These are phyloP conservation scores for Enteromius argenteus DNA, from an alignment of 2,797 vertebrate species.

Conservation along the genomic window DNA sequence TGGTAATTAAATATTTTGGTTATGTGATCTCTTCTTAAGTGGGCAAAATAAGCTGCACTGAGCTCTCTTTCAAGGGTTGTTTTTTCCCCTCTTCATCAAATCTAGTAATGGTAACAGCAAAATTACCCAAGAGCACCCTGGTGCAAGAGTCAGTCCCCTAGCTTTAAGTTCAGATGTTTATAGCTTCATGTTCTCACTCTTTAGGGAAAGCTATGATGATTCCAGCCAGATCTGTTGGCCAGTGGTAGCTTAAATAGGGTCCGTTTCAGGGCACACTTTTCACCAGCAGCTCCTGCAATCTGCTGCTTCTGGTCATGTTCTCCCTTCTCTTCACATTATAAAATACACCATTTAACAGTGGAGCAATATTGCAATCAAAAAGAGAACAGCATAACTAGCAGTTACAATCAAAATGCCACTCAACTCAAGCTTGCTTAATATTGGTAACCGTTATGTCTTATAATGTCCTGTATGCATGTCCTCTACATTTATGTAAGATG, in stretches of 20 bases:
- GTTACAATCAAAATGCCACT: neutral
- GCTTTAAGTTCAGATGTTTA: constrained; percentile 37
- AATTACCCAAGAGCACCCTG: constrained; percentile 36
- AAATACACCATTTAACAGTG: neutral
- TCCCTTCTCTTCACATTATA: neutral
- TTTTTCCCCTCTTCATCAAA: neutral
- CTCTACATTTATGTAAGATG: neutral
- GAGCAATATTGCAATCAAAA: neutral
- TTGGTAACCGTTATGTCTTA: too few species aligned
- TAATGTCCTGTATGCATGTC: neutral
- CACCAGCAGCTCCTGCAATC: neutral
- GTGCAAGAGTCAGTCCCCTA: constrained; percentile 11
- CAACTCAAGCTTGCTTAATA: neutral
- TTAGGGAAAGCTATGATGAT: constrained; percentile 25
- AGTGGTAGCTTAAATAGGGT: neutral
- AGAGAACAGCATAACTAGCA: neutral
- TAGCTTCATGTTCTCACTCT: constrained; percentile 39
- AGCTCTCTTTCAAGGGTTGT: neutral
- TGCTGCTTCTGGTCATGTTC: neutral
- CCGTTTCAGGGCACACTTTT: constrained; percentile 27
- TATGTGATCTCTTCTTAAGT: neutral
- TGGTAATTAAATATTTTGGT: neutral
- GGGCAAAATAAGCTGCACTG: neutral
- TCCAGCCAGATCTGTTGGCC: constrained; percentile 16
- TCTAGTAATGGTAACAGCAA: neutral